These are phyloP conservation scores for Cherax quadricarinatus DNA, from an alignment of 1,140 invertebrate genomes.

Conservation along the genomic window DNA sequence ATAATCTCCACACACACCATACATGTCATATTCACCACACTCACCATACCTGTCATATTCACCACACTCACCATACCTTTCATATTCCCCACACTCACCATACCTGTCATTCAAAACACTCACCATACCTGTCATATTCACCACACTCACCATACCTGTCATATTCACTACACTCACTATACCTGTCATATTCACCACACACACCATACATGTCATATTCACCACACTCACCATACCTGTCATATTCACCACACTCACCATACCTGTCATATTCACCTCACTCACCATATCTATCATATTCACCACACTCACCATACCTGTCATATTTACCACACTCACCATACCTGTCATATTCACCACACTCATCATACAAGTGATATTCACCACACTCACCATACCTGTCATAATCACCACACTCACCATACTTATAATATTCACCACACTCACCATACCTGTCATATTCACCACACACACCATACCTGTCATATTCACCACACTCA, in stretches of 20 bases:
- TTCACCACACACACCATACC: no score
- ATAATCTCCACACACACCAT: background rate
- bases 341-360: no score
- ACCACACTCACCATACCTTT: background rate
- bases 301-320: no score
- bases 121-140: background rate
- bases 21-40: background rate
- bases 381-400: no score
- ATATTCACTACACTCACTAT: background rate
- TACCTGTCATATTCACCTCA: background rate
- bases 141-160: background rate
- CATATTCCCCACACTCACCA: background rate
- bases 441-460: background rate
- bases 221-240: no score
- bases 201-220: no score
- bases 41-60: background rate
- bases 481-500: background rate
- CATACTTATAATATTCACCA: background rate
- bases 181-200: background rate
- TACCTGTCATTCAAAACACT: background rate
- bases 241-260: background rate
- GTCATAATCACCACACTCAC: background rate
- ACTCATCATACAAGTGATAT: no score
- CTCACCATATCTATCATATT: no score
- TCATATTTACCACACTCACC: no score